Base-by-base conservation (phyloP, 2,113 vertebrate species). In the Eretmodus cyanostictus region DNA sequence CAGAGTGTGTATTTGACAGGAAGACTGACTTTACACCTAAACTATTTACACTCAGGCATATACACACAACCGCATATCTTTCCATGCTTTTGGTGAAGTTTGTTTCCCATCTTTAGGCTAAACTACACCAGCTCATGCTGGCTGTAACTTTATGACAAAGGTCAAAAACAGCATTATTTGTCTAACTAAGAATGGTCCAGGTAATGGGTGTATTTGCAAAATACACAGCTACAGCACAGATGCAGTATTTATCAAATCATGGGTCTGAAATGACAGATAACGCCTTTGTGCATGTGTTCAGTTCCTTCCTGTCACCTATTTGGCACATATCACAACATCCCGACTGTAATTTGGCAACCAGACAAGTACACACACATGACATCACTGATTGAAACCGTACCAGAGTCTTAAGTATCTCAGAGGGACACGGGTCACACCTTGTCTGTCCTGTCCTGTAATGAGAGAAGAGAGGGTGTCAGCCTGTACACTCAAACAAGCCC, bases 331-430 rank as follows among this genome's bases (percentile, higher is more conserved):
- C 82, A 55, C 59, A 73, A 51, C 83, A 82, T 22, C 51, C 73
- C 34, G 55, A 45, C 87, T 63, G 80, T 73, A 87, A 71, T 54
- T 76, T 82, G 83, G 87, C 85, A 79, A 55, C 54, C 27, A 42
- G 49, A 22, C 54, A 9, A 91, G 57, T 57, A 36, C 73, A 47
- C 85, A 82, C 82, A 45, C 82, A 91, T 91, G 85, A 88, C 85
- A 80, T 94, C 93, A 91, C 88, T 38, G 31, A 3, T 88, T 95
- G 95, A 94, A 94, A 95, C 93, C 3, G 13, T 90, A 94, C 42
- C 91, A 89, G 84, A 90, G 93, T 91, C 88, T 94, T 87, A 89
- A 85, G 90, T 93, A 90, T 93, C 94, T 85, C 47, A 13, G 36
- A 86, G 91, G 87, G 80, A 86, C 91, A 84, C 9, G 79, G 93